Base-by-base conservation (phyloP, 2,797 vertebrate species). In the Mormyrus hasselquistii region DNA sequence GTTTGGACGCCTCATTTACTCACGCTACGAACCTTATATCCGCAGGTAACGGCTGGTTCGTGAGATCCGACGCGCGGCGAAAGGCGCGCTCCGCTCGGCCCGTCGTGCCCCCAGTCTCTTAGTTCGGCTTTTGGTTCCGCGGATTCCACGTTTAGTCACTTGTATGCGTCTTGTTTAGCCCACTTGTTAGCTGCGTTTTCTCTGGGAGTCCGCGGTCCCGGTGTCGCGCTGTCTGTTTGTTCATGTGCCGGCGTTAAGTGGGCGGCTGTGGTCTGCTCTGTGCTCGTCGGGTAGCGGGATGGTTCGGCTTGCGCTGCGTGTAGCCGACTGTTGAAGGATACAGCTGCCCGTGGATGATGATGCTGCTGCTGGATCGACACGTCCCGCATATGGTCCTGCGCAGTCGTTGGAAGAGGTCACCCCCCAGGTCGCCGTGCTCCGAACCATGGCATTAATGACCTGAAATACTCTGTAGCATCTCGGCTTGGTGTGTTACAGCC, bases 21-120 rank as follows among this genome's bases (percentile, higher is more conserved):
- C 98, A 99, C 91, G 98, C 98, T 49, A 98, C 98, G 97, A 98
- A 98, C 89, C 96, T 99, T 0, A 96, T 99, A 4, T 94, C 95
- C 10, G 97, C 96, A 95, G 98, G 98, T 98, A 93, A 91, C 89
- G 38, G 19, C 6, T 57, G 55, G 55, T n/a, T 55, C 53, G 14
- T 14, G 14, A 53, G 52, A 53, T 16, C 49, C 2, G 9, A 10
- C 49, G 49, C 49, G 52, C 12, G 12, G 52, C 12, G 12, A 59
- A 59, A 59, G 19, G 57, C 57, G 57, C 22, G 57, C 57, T 9
- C 59, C 22, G 9, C 62, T 29, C 62, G 22, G 25, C 25, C 22
- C 59, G 8, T 2, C 8, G 8, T n/a, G 53, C 55, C 2, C 22
- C 6, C 62, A 9, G 1, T 25, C 9, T 29, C 2, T 65, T 65